Conservation (phyloP, 2,113 vertebrate species). For the Heteronetta atricapilla region DNA sequence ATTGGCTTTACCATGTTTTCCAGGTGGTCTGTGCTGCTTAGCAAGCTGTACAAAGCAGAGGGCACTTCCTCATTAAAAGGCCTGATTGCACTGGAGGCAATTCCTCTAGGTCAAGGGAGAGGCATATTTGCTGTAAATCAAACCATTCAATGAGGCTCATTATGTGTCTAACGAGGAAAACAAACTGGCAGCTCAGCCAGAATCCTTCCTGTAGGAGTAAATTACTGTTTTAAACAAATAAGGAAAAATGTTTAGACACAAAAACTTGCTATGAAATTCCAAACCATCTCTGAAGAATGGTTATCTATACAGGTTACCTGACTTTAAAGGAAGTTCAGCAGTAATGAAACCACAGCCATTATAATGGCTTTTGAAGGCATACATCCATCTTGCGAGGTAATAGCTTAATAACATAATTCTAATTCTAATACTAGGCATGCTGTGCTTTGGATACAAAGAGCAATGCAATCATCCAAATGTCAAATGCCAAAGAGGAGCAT, state of each 20-base stretch:
- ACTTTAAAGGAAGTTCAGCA: not conserved
- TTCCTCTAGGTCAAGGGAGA: not conserved
- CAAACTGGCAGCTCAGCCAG: not conserved
- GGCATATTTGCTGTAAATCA: not conserved
- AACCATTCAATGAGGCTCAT: not conserved
- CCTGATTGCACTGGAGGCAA: not conserved
- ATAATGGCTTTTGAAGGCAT: not conserved
- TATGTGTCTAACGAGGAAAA: not conserved
- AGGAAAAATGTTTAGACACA: not conserved
- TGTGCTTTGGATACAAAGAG: not conserved
- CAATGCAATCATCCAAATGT: not conserved
- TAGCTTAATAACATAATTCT: not conserved
- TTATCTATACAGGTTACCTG: not conserved
- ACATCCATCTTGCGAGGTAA: not conserved
- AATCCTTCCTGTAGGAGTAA: not conserved
- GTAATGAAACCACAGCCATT: not conserved
- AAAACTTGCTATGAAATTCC: not conserved
- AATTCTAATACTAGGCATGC: not conserved
- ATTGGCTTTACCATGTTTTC: too few species aligned
- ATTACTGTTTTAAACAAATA: not conserved
- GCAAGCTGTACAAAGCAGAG: not conserved
- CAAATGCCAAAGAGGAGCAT: not conserved
- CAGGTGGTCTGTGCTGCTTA: not conserved
- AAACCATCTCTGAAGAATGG: not conserved
- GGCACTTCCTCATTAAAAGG: not conserved